Conservation (phyloP, 1,140 invertebrate genomes). For the Zaprionus lachaisei region DNA sequence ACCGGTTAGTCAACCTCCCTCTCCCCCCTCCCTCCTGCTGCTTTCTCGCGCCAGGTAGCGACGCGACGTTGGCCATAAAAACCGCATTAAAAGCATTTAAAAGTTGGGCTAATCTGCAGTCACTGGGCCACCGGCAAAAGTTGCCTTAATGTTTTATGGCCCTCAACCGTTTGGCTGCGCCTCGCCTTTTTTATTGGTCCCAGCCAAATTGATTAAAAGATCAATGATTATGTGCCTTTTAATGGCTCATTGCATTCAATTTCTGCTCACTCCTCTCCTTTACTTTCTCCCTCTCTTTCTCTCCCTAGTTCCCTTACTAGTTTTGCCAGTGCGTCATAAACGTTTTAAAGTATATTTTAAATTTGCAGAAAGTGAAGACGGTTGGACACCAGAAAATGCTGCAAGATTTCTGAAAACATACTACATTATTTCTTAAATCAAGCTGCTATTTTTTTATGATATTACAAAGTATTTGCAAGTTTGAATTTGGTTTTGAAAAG, state of each 20-base stretch:
- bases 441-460: no score
- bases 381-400: no score
- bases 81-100: conserved; percentile 80
- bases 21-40: neutral
- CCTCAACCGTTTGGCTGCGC: conserved; percentile 32
- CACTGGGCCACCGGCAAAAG: conserved; percentile 53
- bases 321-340: conserved; percentile 30
- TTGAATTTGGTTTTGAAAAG: no score
- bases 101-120: conserved; percentile 71
- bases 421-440: no score
- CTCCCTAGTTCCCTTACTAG: conserved; percentile 15
- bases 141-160: conserved; percentile 75
- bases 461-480: no score
- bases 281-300: conserved; percentile 48
- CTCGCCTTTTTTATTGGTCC: conserved; percentile 61
- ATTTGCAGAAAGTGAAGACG: neutral
- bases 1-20: neutral
- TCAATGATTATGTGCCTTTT: conserved; percentile 77
- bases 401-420: no score
- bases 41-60: conserved; percentile 13
- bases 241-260: conserved; percentile 77
- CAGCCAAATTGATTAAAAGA: conserved; percentile 78
- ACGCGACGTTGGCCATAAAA: conserved; percentile 59
- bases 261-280: conserved; percentile 42
- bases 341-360: neutral